Evolutionary conservation across 64 coral and sea anemone species (phyloP).

Genomic region (Stichodactyla helianthus): DNA sequence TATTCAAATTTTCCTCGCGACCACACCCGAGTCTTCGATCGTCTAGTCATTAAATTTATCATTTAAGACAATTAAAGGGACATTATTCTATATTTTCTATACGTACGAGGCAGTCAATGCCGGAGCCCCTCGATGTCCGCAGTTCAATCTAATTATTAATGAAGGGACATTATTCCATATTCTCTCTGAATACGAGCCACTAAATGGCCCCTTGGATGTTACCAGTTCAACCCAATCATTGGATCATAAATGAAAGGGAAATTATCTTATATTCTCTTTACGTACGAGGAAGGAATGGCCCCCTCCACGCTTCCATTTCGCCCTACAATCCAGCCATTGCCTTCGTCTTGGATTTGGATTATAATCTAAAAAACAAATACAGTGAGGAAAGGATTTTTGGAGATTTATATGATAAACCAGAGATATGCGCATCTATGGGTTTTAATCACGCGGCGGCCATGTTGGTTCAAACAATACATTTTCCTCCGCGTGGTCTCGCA

Average conservation of each 20-base stretch:
- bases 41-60: too few relatives aligned
- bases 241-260: not conserved
- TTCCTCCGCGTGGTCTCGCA: too few relatives aligned
- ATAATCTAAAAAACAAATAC: conserved; percentile 57
- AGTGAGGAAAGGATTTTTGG: not conserved
- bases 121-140: not conserved
- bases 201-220: too few relatives aligned
- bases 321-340: conserved; percentile 90
- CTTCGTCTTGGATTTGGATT: conserved; percentile 72
- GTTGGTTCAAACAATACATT: too few relatives aligned
- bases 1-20: too few relatives aligned
- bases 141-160: too few relatives aligned
- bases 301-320: conserved; percentile 68
- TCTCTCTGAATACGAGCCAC: too few relatives aligned
- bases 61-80: not conserved
- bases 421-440: too few relatives aligned
- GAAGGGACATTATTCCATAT: too few relatives aligned
- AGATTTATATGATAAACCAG: not conserved
- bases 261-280: conserved; percentile 39
- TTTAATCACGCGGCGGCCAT: too few relatives aligned
- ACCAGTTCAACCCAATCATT: too few relatives aligned
- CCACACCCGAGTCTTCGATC: too few relatives aligned
- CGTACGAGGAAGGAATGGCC: conserved; percentile 87
- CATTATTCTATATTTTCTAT: not conserved
- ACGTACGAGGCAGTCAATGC: not conserved